Evolutionary conservation across 2,888 invertebrate species (phyloP).

Genomic region (Drosophila robusta): DNA sequence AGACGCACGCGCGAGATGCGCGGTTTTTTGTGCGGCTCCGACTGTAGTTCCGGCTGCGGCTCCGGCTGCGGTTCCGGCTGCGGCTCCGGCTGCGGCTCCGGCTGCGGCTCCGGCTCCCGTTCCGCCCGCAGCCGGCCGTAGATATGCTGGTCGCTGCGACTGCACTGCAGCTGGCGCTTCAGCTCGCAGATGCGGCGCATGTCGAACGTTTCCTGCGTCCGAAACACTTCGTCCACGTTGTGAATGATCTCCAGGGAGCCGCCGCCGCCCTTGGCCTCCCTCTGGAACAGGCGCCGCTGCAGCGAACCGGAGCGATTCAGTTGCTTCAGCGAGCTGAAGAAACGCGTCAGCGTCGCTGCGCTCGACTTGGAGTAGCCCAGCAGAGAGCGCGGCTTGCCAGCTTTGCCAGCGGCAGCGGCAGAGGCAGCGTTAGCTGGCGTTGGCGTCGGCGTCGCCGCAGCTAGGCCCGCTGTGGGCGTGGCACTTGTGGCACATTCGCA

Average conservation of each 20-base stretch:
- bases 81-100: background rate
- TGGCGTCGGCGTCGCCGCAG: background rate
- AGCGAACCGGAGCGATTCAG: conserved; percentile 66
- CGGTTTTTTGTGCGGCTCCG: conserved; percentile 35
- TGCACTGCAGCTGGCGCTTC: conserved; percentile 75
- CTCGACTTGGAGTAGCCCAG: conserved; percentile 60
- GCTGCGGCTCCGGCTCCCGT: conserved; percentile 13
- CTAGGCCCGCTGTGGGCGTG: conserved; percentile 7
- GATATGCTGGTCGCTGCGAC: conserved; percentile 83
- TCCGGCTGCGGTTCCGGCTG: conserved; percentile 2
- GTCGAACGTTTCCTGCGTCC: conserved; percentile 84
- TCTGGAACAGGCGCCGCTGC: conserved; percentile 59
- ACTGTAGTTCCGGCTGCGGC: background rate
- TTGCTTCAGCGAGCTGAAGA: conserved; percentile 79
- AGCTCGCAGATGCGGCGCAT: conserved; percentile 82
- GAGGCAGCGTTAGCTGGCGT: background rate
- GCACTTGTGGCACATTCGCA: conserved; percentile 61
- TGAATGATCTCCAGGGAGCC: conserved; percentile 82
- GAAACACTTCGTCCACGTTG: conserved; percentile 84
- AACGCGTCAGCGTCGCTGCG: conserved; percentile 65
- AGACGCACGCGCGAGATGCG: conserved; percentile 62
- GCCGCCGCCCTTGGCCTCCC: conserved; percentile 35
- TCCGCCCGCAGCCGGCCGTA: conserved; percentile 76
- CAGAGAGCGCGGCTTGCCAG: conserved; percentile 56
- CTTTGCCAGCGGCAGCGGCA: conserved; percentile 19